phyloP scores from a whole-genome alignment of 2,888 invertebrate genomes.

The Aradus depressus region DNA sequence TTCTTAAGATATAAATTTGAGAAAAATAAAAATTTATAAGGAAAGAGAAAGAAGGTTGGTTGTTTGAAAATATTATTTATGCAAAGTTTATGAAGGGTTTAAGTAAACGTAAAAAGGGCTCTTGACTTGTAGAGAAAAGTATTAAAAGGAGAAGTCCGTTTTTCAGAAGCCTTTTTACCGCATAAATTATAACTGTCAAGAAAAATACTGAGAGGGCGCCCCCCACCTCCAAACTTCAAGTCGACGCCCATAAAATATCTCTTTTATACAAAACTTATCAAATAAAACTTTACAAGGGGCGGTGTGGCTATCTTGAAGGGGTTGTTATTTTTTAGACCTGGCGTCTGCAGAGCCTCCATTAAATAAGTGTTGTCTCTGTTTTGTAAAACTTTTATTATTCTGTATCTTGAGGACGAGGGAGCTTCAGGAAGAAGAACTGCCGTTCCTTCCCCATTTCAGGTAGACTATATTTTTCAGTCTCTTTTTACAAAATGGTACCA shows the following conservation, averaged over 20 bases:
- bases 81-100: conserved; percentile 10
- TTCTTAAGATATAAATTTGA: no score
- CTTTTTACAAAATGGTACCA: no score
- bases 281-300: conserved; percentile 29
- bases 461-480: no score
- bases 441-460: no score
- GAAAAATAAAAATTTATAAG: no score
- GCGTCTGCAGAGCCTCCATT: no score
- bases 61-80: conserved; percentile 14
- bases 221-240: conserved; percentile 8
- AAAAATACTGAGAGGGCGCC: conserved; percentile 23
- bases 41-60: background rate
- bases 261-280: conserved; percentile 30
- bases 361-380: no score
- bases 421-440: no score
- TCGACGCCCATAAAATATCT: conserved; percentile 27
- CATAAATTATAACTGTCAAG: conserved; percentile 29
- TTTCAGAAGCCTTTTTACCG: conserved; percentile 23
- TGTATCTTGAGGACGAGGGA: no score
- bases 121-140: background rate
- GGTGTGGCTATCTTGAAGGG: conserved; percentile 24
- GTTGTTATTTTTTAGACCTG: no score
- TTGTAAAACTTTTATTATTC: no score
- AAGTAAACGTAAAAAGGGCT: conserved; percentile 15
- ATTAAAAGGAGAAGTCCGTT: conserved; percentile 17